These are phyloP conservation scores for Plecotus auritus DNA, from an alignment of 2,113 vertebrate genomes.

Conservation along the genomic window DNA sequence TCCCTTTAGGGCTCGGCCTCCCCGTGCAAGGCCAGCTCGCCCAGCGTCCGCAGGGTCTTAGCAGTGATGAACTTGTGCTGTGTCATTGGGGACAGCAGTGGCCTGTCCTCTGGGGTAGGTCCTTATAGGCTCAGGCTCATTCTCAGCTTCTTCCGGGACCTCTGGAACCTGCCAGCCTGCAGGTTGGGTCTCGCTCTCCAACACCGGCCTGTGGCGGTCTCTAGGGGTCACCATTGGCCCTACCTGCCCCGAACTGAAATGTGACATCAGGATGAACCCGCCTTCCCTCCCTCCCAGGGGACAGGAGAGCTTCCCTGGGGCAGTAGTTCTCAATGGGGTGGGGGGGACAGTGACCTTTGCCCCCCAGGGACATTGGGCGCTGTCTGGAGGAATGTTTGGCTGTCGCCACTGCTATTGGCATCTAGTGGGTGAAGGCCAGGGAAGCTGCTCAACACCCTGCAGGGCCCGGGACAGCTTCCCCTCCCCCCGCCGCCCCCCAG, in stretches of 20 bases:
- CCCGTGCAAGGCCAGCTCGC: fast-evolving
- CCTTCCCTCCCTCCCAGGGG: no score
- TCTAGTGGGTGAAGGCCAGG: no score
- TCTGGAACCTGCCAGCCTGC: fast-evolving
- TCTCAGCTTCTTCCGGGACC: not conserved
- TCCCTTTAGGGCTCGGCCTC: not conserved
- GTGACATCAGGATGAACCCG: no score
- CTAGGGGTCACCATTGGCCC: no score
- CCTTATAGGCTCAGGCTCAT: not conserved
- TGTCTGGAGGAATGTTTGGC: not conserved
- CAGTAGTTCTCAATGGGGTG: no score
- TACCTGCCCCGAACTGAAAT: not conserved
- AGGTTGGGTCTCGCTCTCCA: fast-evolving
- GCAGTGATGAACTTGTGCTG: fast-evolving
- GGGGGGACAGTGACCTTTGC: no score
- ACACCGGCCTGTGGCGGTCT: fast-evolving
- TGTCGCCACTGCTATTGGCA: not conserved
- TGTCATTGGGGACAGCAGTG: fast-evolving
- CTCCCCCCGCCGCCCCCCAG: not conserved
- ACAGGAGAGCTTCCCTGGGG: no score
- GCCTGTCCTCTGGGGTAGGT: not conserved
- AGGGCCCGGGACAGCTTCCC: not conserved
- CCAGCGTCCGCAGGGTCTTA: fast-evolving
- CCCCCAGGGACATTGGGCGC: not conserved
- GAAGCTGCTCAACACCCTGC: no score